These are phyloP conservation scores for Calameuta pallipes DNA, from an alignment of 2,888 invertebrate species.

Conservation along the genomic window DNA sequence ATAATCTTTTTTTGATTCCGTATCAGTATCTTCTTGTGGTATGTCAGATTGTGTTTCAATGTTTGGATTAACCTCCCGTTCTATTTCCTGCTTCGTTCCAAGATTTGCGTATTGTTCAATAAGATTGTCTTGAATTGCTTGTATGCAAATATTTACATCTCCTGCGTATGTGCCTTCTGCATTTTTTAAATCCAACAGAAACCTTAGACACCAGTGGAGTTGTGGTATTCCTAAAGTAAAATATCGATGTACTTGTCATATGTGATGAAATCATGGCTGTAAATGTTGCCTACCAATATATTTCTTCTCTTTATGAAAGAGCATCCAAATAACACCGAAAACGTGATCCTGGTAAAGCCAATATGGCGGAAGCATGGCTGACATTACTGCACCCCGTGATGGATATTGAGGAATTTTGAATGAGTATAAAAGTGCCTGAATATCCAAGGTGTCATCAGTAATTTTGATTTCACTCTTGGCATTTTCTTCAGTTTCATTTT, in stretches of 20 bases:
- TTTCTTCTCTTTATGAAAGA: conserved; percentile 54
- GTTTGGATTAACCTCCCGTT: not conserved
- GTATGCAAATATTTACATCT: conserved; percentile 62
- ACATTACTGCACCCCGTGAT: conserved; percentile 25
- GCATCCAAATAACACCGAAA: conserved; percentile 64
- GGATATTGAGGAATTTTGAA: conserved; percentile 27
- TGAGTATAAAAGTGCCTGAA: conserved; percentile 35
- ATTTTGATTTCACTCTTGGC: not conserved
- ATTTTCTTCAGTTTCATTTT: conserved; percentile 2
- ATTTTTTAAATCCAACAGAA: conserved; percentile 59
- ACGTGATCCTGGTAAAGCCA: conserved; percentile 64
- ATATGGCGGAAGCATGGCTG: conserved; percentile 60
- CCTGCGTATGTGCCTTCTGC: conserved; percentile 55
- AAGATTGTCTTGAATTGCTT: conserved; percentile 60
- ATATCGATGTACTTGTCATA: not conserved
- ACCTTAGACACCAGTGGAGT: conserved; percentile 65
- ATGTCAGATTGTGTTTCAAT: not conserved
- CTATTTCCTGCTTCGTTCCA: not conserved
- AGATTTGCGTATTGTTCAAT: conserved; percentile 60
- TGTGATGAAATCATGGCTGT: not conserved
- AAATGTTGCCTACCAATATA: conserved; percentile 37
- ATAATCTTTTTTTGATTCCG: not conserved
- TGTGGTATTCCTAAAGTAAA: conserved; percentile 59
- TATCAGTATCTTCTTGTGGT: not conserved
- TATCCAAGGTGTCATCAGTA: conserved; percentile 17